Evolutionary conservation across 1,140 invertebrate genomes (phyloP).

Genomic region (Notospermus geniculatus): DNA sequence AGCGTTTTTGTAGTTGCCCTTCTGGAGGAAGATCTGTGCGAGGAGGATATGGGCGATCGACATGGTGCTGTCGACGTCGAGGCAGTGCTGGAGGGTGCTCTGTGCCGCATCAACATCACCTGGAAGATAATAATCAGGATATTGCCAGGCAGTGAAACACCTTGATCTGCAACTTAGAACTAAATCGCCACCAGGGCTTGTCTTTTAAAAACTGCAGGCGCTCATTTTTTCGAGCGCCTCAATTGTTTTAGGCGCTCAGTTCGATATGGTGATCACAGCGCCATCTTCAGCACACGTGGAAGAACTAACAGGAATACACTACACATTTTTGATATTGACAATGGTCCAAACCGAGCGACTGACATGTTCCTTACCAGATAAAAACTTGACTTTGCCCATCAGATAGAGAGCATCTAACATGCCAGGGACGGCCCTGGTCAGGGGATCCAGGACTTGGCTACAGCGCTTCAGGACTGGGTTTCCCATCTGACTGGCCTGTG

Average conservation of each 20-base stretch:
- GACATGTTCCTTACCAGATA: constrained; percentile 61
- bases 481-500: constrained; percentile 34
- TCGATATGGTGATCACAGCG: too few relatives aligned
- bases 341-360: too few relatives aligned
- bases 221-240: too few relatives aligned
- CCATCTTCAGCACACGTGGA: too few relatives aligned
- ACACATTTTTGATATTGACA: too few relatives aligned
- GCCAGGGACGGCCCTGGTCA: constrained; percentile 79
- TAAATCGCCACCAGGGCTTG: neutral
- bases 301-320: too few relatives aligned
- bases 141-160: neutral
- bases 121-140: constrained; percentile 20
- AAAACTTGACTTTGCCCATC: constrained; percentile 76
- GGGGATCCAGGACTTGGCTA: constrained; percentile 68
- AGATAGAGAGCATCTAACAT: constrained; percentile 71
- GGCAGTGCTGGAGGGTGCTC: constrained; percentile 66
- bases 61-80: constrained; percentile 73
- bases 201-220: too few relatives aligned
- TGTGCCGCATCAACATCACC: constrained; percentile 63
- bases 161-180: neutral
- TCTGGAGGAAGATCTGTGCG: constrained; percentile 73
- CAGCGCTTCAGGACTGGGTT: constrained; percentile 58
- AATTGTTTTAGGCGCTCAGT: too few relatives aligned
- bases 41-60: constrained; percentile 81
- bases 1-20: constrained; percentile 75